These are phyloP conservation scores for Hydraecia micacea DNA, from an alignment of 2,888 invertebrate genomes.

Conservation along the genomic window DNA sequence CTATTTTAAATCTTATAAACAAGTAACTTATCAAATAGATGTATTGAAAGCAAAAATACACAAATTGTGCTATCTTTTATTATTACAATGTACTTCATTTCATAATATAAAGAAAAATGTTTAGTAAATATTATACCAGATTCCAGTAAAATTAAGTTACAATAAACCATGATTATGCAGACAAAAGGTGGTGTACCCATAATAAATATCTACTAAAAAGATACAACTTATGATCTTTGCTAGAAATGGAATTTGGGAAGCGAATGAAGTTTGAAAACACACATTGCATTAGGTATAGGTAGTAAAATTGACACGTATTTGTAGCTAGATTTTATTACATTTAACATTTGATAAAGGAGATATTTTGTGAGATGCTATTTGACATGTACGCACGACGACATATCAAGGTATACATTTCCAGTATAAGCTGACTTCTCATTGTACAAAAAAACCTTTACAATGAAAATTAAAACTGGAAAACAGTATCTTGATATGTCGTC, in stretches of 20 bases:
- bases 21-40: conserved; percentile 68
- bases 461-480: neutral
- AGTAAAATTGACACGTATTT: conserved; percentile 42
- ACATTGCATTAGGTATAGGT: conserved; percentile 32
- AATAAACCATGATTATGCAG: conserved; percentile 68
- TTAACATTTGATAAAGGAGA: conserved; percentile 6
- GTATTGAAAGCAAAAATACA: conserved; percentile 64
- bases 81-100: conserved; percentile 72
- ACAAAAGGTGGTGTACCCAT: conserved; percentile 45
- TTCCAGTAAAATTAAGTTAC: conserved; percentile 59
- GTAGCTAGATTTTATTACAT: conserved; percentile 19
- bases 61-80: conserved; percentile 73
- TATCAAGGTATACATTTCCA: too few species aligned
- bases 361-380: conserved; percentile 10
- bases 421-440: too few species aligned
- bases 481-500: neutral
- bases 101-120: conserved; percentile 60
- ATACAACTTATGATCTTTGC: conserved; percentile 58
- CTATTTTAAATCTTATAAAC: conserved; percentile 63
- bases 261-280: conserved; percentile 21
- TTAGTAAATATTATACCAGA: conserved; percentile 61
- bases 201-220: conserved; percentile 66
- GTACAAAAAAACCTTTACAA: too few species aligned
- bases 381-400: neutral
- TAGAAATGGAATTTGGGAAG: conserved; percentile 44